Evolutionary conservation across 2,797 vertebrate genomes (phyloP), one percentile per base, ranked within the genome.

Genomic region (Gadopsis bispinosus): DNA sequence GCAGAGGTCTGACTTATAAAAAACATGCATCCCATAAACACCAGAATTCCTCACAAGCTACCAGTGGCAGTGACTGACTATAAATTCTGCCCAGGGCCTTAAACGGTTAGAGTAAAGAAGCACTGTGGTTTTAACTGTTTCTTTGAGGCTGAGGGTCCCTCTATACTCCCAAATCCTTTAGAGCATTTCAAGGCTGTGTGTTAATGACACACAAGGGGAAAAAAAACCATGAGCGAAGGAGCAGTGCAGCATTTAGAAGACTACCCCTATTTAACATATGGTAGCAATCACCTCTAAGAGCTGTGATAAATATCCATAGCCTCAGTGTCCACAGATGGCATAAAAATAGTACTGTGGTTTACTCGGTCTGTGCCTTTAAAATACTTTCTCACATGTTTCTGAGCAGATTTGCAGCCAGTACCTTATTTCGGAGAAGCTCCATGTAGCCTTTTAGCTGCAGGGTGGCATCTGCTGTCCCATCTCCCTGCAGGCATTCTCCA

Each of bases 381-480:
- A 62, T 65, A 66, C 67, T 74, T 75, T 71, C 63, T 77, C 54
- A 5, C 37, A 3, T 35, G 53, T 73, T 12, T 68, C 19, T 4
- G 35, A 26, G 69, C 51, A 11, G 67, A 67, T 71, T 4, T 51
- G 56, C 16, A 67, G 59, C 5, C 37, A 0, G 35, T 91, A 99
- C 98, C 97, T 96, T 97, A 31, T 94, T 94, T 74, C 89, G 94
- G 5, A 99, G 94, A 58, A 97, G 95, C 53, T 95, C 91, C 90
- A 98, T 78, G 84, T 96, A 97, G 63, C 94, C 92, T 85, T 94
- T 95, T 1, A 99, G 92, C 78, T 91, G 93, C 91, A 95, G 91
- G 88, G 84, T 39, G 17, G 90, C 83, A 90, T 96, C 87, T 76
- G 86, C 89, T 58, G 90, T 77, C 91, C 94, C 92, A 76, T 94